Percentiles rank a stretch among this genome's conserved stretches.
These are phyloP conservation scores for Sylvietta virens DNA, from an alignment of 2,113 vertebrate species.

Conservation along the genomic window DNA sequence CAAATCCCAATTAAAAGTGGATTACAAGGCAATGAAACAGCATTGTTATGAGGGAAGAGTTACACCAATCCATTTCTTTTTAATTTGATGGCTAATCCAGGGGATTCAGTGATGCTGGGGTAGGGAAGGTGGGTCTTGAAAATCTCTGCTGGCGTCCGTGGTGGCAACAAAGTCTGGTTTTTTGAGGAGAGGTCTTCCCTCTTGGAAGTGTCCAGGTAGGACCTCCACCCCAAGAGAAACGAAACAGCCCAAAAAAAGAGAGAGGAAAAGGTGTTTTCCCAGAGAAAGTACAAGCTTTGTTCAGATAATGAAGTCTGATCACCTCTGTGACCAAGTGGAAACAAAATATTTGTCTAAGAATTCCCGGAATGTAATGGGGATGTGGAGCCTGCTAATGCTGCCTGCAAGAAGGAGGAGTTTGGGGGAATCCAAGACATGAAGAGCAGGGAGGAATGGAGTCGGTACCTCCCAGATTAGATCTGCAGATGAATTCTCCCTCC, in stretches of 20 bases:
- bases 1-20: slow-evolving; percentile 67
- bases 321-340: neutral
- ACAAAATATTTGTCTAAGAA: neutral
- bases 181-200: neutral
- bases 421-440: neutral
- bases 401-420: neutral
- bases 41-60: slow-evolving; percentile 48
- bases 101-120: neutral
- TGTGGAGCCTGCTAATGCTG: neutral
- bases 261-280: neutral
- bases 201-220: neutral
- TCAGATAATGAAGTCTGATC: neutral
- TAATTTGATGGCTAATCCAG: neutral
- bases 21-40: slow-evolving; percentile 59
- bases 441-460: neutral
- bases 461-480: neutral
- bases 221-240: neutral
- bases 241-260: neutral
- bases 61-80: slow-evolving; percentile 37
- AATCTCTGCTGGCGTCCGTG: neutral
- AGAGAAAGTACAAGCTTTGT: neutral
- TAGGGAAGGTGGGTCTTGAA: neutral
- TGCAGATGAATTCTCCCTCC: neutral
- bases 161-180: neutral
- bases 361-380: neutral